phyloP scores from a whole-genome alignment of 1,140 invertebrate genomes.

The Pseudomyrmex pallidus region DNA sequence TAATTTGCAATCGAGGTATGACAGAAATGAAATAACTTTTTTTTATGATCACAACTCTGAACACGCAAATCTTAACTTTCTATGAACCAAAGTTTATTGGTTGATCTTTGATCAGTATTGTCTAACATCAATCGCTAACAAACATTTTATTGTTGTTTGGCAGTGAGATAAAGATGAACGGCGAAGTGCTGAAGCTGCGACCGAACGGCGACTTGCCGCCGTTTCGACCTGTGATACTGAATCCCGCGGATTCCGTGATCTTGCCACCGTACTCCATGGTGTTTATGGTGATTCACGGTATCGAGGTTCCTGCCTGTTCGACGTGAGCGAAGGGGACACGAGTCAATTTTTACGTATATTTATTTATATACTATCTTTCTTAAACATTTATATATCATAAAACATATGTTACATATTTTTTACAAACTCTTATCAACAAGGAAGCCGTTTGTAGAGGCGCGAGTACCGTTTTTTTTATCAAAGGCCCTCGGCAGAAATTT shows the following conservation, averaged over 20 bases:
- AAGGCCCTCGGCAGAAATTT: not conserved
- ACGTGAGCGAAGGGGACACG: conserved; percentile 34
- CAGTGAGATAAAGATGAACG: conserved; percentile 87
- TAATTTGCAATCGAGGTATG: conserved; percentile 80
- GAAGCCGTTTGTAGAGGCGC: conserved; percentile 19
- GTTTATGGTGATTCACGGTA: conserved; percentile 86
- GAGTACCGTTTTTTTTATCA: conserved; percentile 8
- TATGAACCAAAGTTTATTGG: not conserved
- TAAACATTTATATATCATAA: conserved; percentile 53
- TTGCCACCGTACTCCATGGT: conserved; percentile 87
- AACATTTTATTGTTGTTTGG: conserved; percentile 66
- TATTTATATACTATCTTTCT: conserved; percentile 45
- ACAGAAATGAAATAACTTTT: not conserved
- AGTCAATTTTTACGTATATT: conserved; percentile 18
- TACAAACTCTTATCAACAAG: conserved; percentile 47
- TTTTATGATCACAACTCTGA: conserved; percentile 65
- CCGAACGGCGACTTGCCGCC: conserved; percentile 84
- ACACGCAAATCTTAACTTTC: conserved; percentile 78
- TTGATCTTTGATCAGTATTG: not conserved
- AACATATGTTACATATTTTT: conserved; percentile 40
- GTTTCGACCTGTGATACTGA: conserved; percentile 84
- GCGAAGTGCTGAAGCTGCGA: conserved; percentile 83
- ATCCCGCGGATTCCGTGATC: conserved; percentile 81
- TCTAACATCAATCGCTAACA: not conserved
- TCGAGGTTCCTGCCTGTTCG: conserved; percentile 73